phyloP scores from a whole-genome alignment of 2,113 vertebrate genomes.

The Pogona vitticeps region DNA sequence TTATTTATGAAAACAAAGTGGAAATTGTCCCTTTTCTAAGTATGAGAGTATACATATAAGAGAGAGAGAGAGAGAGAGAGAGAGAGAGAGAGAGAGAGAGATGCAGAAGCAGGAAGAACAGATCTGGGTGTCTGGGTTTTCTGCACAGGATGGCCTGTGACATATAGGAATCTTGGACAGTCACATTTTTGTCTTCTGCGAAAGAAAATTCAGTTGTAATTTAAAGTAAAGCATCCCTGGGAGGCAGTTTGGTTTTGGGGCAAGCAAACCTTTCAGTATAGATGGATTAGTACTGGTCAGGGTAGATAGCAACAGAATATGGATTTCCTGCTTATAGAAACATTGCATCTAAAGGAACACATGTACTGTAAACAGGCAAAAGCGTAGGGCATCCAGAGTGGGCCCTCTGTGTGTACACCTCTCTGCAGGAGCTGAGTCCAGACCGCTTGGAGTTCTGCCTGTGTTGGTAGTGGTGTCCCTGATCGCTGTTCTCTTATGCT shows the following conservation, averaged over 20 bases:
- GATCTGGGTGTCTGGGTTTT: not conserved
- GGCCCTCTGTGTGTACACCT: not conserved
- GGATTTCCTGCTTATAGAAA: no score
- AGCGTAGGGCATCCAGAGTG: not conserved
- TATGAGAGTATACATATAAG: not conserved
- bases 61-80: not conserved
- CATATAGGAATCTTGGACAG: not conserved
- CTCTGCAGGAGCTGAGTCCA: not conserved
- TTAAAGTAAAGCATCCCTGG: not conserved
- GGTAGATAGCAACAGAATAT: no score
- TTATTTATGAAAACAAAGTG: conserved; percentile 1
- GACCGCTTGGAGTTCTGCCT: not conserved
- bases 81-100: not conserved
- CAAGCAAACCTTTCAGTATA: not conserved
- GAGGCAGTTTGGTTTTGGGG: not conserved
- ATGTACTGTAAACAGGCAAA: not conserved
- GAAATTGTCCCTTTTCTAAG: not conserved
- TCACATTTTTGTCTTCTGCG: no score
- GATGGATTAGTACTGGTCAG: not conserved
- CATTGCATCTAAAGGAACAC: not conserved
- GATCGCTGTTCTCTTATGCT: not conserved
- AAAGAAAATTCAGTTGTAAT: not conserved
- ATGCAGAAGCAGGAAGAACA: not conserved
- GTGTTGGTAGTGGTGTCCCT: not conserved
- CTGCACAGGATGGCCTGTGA: not conserved